phyloP scores from a whole-genome alignment of 2,888 invertebrate species.

The Torymus tubicola region DNA sequence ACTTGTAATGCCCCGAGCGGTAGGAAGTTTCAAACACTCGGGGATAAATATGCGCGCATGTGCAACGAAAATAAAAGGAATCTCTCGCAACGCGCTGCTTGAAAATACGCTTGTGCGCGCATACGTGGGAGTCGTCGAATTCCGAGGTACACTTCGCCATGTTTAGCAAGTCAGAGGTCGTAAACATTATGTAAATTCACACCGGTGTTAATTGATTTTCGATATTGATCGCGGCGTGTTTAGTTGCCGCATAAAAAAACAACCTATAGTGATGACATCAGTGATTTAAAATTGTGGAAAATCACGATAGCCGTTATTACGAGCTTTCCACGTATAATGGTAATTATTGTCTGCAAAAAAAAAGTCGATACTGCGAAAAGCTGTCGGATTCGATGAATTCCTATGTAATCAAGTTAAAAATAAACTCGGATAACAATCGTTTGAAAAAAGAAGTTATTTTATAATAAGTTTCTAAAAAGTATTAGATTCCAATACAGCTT shows the following conservation, averaged over 20 bases:
- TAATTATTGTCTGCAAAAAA: constrained; percentile 7
- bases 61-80: constrained; percentile 17
- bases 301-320: not conserved
- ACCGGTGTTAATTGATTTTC: constrained; percentile 50
- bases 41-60: not conserved
- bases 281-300: constrained; percentile 43
- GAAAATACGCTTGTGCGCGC: not conserved
- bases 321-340: constrained; percentile 1
- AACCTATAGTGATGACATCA: constrained; percentile 34
- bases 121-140: not conserved
- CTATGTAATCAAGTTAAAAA: no score
- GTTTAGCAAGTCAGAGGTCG: not conserved
- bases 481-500: no score
- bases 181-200: constrained; percentile 45
- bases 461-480: no score
- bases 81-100: not conserved
- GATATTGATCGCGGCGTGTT: constrained; percentile 41
- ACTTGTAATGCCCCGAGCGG: not conserved
- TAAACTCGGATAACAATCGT: no score
- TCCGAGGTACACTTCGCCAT: no score
- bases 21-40: constrained; percentile 23
- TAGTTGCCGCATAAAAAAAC: constrained; percentile 24
- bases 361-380: not conserved
- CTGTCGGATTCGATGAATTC: not conserved
- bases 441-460: no score